Evolutionary conservation across 2,797 vertebrate genomes (phyloP).

Genomic region (Erpetoichthys calabaricus): DNA sequence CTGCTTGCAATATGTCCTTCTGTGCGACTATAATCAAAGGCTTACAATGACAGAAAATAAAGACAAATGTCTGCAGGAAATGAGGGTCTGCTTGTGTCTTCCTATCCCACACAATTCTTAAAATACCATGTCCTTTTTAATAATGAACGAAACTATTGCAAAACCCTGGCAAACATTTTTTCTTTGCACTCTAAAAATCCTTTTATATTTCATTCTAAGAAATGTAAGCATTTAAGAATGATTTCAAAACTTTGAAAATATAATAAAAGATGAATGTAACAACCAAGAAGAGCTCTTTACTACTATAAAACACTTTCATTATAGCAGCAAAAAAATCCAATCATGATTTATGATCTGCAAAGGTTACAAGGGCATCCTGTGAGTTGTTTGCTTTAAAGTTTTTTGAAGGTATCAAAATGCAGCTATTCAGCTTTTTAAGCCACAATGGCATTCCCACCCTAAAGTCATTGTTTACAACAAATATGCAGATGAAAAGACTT

Average conservation of each 20-base stretch:
- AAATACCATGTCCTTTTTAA: background rate
- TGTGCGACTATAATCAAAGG: conserved; percentile 11
- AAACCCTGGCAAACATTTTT: too few relatives aligned
- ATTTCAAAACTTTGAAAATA: too few relatives aligned
- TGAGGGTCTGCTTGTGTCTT: conserved; percentile 4
- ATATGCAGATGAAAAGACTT: too few relatives aligned
- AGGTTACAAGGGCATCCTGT: conserved; percentile 43
- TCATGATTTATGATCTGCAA: conserved; percentile 49
- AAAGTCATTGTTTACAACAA: too few relatives aligned
- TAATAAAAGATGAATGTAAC: too few relatives aligned
- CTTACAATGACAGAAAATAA: conserved; percentile 5
- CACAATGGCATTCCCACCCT: too few relatives aligned
- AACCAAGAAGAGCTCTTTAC: background rate
- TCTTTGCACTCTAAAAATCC: too few relatives aligned
- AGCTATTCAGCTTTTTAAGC: background rate
- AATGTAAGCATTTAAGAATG: too few relatives aligned
- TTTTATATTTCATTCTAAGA: too few relatives aligned
- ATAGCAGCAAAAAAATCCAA: background rate
- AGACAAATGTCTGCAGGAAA: conserved; percentile 12
- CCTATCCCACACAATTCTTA: conserved; percentile 3
- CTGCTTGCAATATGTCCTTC: conserved; percentile 8
- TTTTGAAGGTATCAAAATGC: conserved; percentile 18
- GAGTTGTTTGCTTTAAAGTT: conserved; percentile 53
- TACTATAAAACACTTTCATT: background rate
- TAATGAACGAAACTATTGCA: too few relatives aligned